Conservation (phyloP, 2,888 invertebrate genomes). For the Druceiella hillmani region DNA sequence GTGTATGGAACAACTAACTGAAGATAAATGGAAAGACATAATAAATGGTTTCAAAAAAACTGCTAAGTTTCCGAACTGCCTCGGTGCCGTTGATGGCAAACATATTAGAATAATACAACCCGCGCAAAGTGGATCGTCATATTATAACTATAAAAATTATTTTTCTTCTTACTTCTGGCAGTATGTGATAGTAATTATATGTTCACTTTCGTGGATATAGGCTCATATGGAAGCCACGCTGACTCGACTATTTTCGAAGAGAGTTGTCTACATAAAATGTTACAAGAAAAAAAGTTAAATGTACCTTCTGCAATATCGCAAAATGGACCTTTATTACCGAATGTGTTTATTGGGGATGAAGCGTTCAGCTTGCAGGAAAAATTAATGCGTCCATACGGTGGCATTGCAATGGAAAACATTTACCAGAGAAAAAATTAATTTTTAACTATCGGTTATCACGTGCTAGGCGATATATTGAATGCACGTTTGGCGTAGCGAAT, state of each 20-base stretch:
- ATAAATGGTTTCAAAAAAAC: conserved; percentile 14
- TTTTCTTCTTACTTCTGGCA: conserved; percentile 19
- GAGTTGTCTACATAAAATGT: conserved; percentile 17
- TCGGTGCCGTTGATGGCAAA: conserved; percentile 25
- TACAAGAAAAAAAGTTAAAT: conserved; percentile 18
- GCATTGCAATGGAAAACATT: conserved; percentile 17
- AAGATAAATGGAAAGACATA: conserved; percentile 11
- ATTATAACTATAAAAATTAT: conserved; percentile 15
- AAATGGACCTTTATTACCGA: conserved; percentile 16
- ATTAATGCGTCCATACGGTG: conserved; percentile 21
- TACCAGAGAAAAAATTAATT: conserved; percentile 10
- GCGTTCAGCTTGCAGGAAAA: conserved; percentile 19
- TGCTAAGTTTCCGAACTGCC: conserved; percentile 18
- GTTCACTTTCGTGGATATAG: conserved; percentile 21
- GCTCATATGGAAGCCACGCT: conserved; percentile 19
- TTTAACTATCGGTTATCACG: too few species aligned
- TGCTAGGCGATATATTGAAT: too few species aligned
- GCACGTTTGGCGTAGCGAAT: too few species aligned
- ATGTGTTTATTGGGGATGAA: conserved; percentile 20
- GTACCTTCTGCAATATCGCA: conserved; percentile 15
- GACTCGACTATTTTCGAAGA: conserved; percentile 20
- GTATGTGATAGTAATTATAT: conserved; percentile 11
- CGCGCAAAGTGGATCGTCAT: conserved; percentile 14
- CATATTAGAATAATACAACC: conserved; percentile 22
- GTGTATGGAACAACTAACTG: conserved; percentile 16